These are phyloP conservation scores for Phocoena sinus DNA, from an alignment of 2,113 vertebrate species.

Conservation along the genomic window DNA sequence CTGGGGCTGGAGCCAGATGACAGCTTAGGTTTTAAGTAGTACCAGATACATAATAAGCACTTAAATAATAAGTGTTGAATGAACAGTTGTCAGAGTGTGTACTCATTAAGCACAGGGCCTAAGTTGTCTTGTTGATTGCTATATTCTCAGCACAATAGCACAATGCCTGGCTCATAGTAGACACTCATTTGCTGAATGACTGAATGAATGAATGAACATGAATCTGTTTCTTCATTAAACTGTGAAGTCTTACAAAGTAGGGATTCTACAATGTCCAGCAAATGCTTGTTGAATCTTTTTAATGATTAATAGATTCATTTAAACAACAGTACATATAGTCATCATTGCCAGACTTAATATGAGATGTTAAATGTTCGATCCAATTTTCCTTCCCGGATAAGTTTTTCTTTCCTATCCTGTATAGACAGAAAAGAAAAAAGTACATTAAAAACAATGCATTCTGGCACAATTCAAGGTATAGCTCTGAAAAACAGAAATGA, in stretches of 20 bases:
- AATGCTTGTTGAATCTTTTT: background rate
- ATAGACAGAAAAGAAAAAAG: slow-evolving; percentile 47
- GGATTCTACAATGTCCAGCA: background rate
- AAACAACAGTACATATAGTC: slow-evolving; percentile 46
- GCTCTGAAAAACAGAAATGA: slow-evolving; percentile 20
- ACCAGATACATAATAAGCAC: background rate
- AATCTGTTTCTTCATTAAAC: slow-evolving; percentile 21
- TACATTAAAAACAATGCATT: slow-evolving; percentile 19
- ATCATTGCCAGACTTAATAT: slow-evolving; percentile 76
- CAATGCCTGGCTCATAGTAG: background rate
- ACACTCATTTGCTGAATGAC: background rate
- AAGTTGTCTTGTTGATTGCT: background rate
- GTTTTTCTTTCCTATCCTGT: slow-evolving; percentile 85
- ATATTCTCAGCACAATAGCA: background rate
- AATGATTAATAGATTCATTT: slow-evolving; percentile 75
- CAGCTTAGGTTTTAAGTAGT: background rate
- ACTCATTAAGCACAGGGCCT: background rate
- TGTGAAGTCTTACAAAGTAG: background rate
- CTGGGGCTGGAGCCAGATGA: background rate
- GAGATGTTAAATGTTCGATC: slow-evolving; percentile 76
- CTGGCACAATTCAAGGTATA: background rate
- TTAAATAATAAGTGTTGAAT: background rate
- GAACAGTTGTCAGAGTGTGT: background rate
- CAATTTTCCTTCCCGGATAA: slow-evolving; percentile 85
- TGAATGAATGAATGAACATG: background rate